These are phyloP conservation scores for Ciconia boyciana DNA, from an alignment of 2,113 vertebrate genomes.

Conservation along the genomic window DNA sequence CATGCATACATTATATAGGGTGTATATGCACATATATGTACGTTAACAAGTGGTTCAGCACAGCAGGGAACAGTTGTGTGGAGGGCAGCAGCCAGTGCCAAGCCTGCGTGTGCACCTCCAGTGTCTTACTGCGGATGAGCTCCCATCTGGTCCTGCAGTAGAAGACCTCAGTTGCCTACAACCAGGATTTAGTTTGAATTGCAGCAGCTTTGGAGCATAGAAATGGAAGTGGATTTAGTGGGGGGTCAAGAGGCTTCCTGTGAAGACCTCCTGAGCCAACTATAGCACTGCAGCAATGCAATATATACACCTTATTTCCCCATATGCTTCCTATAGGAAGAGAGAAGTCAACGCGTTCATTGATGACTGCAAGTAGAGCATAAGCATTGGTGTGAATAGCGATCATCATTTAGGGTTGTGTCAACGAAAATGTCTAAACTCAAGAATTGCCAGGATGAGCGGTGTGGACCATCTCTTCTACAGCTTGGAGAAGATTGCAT, in stretches of 20 bases:
- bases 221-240: background rate
- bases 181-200: background rate
- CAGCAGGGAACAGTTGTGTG: background rate
- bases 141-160: background rate
- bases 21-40: too few relatives aligned
- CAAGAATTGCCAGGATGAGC: background rate
- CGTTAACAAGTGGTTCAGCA: background rate
- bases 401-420: fast-evolving
- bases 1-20: background rate
- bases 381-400: background rate
- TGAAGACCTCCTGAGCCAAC: background rate
- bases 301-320: background rate
- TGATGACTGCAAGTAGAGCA: fast-evolving
- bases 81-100: background rate
- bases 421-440: background rate
- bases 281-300: background rate
- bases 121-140: fast-evolving
- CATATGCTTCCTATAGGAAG: background rate
- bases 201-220: background rate
- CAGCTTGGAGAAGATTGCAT: background rate
- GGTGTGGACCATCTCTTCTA: background rate
- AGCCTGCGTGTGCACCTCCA: fast-evolving
- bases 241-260: background rate
- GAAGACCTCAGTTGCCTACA: background rate
- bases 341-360: fast-evolving